Conservation (phyloP, 2,888 invertebrate species). For the Trissolcus brochymenae region DNA sequence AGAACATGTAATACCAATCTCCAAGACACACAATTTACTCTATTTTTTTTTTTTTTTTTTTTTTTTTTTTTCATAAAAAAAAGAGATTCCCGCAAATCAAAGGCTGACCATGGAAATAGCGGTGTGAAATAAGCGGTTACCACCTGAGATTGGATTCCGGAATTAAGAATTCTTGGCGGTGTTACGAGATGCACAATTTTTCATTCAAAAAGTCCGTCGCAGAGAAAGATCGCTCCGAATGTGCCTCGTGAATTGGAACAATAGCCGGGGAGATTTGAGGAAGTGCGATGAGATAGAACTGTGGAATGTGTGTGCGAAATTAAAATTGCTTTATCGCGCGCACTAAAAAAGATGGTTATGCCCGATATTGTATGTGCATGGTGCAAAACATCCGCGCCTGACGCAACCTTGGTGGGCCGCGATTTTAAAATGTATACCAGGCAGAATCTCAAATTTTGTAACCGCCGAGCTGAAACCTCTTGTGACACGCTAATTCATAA, state of each 20-base stretch:
- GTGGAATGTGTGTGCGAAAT: too few species aligned
- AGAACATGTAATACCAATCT: slow-evolving; percentile 18
- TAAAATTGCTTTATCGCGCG: too few species aligned
- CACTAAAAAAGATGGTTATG: not conserved
- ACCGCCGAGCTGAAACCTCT: too few species aligned
- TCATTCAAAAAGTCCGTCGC: slow-evolving; percentile 7
- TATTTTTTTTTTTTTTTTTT: too few species aligned
- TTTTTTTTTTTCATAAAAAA: slow-evolving; percentile 32
- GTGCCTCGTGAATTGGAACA: slow-evolving; percentile 9
- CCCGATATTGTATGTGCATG: not conserved
- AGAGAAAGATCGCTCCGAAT: slow-evolving; percentile 1
- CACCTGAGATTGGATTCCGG: slow-evolving; percentile 24
- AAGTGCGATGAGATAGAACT: too few species aligned
- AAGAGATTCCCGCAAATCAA: slow-evolving; percentile 25
- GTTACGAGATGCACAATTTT: slow-evolving; percentile 12
- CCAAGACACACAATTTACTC: slow-evolving; percentile 25
- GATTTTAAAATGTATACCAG: too few species aligned
- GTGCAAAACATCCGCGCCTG: too few species aligned
- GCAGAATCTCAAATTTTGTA: too few species aligned
- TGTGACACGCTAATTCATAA: too few species aligned
- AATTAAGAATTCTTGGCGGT: slow-evolving; percentile 18
- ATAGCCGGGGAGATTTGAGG: too few species aligned
- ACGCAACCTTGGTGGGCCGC: too few species aligned
- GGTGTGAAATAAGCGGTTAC: slow-evolving; percentile 19
- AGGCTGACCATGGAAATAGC: slow-evolving; percentile 14